A percentile compares a stretch with the other conserved stretches of the same genome.
Conservation (phyloP, 2,888 invertebrate genomes). For the Clivina fossor region DNA sequence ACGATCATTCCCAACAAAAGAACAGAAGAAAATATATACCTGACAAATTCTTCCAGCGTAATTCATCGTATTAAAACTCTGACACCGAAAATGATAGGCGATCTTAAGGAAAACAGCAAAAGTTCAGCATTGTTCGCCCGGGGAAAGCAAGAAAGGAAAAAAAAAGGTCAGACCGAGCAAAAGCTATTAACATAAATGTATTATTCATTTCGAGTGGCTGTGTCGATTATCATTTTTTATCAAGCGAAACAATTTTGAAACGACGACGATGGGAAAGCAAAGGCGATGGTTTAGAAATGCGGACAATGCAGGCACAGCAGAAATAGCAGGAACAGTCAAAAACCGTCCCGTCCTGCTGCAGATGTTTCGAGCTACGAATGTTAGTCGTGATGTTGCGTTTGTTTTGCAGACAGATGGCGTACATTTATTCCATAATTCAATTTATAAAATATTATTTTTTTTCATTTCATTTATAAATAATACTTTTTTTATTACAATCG, state of each 20-base stretch:
- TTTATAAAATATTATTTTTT: no score
- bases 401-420: no score
- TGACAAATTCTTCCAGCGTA: slow-evolving; percentile 16
- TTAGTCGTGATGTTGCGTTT: no score
- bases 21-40: background rate
- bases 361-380: slow-evolving; percentile 23
- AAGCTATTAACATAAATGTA: slow-evolving; percentile 29
- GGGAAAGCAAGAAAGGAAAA: slow-evolving; percentile 1
- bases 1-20: no score
- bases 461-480: no score
- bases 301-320: no score
- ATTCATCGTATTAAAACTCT: slow-evolving; percentile 21
- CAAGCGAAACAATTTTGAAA: slow-evolving; percentile 30
- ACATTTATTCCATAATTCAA: no score
- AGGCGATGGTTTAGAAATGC: no score
- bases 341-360: slow-evolving; percentile 23
- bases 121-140: background rate
- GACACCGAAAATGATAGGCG: slow-evolving; percentile 23
- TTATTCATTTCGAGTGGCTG: slow-evolving; percentile 33
- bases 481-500: no score
- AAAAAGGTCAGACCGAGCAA: background rate
- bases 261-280: slow-evolving; percentile 15
- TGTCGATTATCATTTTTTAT: slow-evolving; percentile 34
- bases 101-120: background rate
- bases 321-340: no score